phyloP scores from a whole-genome alignment of 2,797 vertebrate genomes.

The Lagocephalus sceleratus region DNA sequence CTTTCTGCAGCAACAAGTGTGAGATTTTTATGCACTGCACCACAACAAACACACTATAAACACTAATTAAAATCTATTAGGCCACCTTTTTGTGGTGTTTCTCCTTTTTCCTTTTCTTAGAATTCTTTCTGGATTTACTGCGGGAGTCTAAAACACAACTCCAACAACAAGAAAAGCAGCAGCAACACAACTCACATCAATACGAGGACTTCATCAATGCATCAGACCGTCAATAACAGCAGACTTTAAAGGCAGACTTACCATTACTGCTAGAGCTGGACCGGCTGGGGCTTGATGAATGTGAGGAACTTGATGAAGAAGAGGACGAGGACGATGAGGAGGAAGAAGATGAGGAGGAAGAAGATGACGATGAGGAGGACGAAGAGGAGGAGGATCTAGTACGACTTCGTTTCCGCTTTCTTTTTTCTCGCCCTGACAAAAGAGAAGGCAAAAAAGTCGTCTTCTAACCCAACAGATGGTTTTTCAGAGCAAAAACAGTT shows the following conservation, averaged over 20 bases:
- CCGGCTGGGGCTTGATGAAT: conserved; percentile 74
- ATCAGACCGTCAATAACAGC: background rate
- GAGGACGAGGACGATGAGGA: conserved; percentile 69
- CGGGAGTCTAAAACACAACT: conserved; percentile 64
- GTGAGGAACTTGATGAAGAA: conserved; percentile 72
- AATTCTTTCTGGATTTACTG: conserved; percentile 80
- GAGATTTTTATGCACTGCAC: background rate
- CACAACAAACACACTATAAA: background rate
- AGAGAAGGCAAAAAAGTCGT: conserved; percentile 3
- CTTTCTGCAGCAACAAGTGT: conserved; percentile 57
- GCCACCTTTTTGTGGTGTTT: conserved; percentile 85
- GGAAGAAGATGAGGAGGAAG: conserved; percentile 62
- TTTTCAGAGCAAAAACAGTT: background rate
- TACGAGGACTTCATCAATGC: background rate
- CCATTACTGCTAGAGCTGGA: conserved; percentile 81
- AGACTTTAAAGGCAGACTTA: conserved; percentile 22
- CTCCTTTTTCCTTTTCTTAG: conserved; percentile 87
- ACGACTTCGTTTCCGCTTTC: conserved; percentile 83
- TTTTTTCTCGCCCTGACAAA: conserved; percentile 77
- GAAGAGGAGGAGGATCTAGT: conserved; percentile 84
- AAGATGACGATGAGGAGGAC: conserved; percentile 72
- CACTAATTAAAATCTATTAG: background rate
- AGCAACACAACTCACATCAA: background rate
- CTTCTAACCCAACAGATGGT: background rate
- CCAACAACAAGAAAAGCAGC: conserved; percentile 9